phyloP scores from a whole-genome alignment of 2,888 invertebrate species.

The Arge pagana region DNA sequence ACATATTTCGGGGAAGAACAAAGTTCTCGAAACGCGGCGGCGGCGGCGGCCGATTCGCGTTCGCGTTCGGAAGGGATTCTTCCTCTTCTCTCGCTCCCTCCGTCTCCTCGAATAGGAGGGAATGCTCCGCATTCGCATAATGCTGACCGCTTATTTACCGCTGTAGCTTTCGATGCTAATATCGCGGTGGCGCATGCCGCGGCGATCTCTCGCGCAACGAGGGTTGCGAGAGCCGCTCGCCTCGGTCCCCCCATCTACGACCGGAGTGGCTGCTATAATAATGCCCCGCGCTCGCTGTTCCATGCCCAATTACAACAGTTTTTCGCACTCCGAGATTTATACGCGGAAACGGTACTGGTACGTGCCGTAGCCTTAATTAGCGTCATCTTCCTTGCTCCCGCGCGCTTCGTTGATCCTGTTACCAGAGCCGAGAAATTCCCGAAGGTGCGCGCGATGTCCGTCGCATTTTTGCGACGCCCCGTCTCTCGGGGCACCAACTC shows the following conservation, averaged over 20 bases:
- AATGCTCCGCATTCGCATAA: slow-evolving; percentile 28
- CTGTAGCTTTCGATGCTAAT: slow-evolving; percentile 37
- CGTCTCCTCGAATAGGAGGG: not conserved
- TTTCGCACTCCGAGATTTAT: slow-evolving; percentile 36
- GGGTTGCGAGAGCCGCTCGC: too few relatives aligned
- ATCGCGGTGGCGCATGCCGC: slow-evolving; percentile 30
- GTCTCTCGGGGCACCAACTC: too few relatives aligned
- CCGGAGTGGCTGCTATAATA: slow-evolving; percentile 27
- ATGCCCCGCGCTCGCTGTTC: slow-evolving; percentile 27
- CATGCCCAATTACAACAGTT: slow-evolving; percentile 36
- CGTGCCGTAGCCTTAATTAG: slow-evolving; percentile 31
- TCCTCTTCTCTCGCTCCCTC: not conserved
- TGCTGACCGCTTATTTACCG: slow-evolving; percentile 36
- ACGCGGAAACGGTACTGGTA: slow-evolving; percentile 23
- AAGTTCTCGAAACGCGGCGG: slow-evolving; percentile 1
- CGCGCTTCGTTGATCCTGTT: slow-evolving; percentile 1
- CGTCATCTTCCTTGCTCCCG: slow-evolving; percentile 22
- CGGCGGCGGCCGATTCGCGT: too few relatives aligned
- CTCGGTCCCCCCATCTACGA: slow-evolving; percentile 24
- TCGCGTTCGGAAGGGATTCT: not conserved
- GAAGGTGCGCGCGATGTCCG: slow-evolving; percentile 9
- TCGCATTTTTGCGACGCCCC: too few relatives aligned
- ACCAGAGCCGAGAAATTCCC: slow-evolving; percentile 8
- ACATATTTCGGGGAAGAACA: slow-evolving; percentile 16
- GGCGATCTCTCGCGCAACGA: slow-evolving; percentile 21